Evolutionary conservation across 2,113 vertebrate genomes (phyloP), one percentile per base, ranked within the genome.

Genomic region (Dendropsophus ebraccatus): DNA sequence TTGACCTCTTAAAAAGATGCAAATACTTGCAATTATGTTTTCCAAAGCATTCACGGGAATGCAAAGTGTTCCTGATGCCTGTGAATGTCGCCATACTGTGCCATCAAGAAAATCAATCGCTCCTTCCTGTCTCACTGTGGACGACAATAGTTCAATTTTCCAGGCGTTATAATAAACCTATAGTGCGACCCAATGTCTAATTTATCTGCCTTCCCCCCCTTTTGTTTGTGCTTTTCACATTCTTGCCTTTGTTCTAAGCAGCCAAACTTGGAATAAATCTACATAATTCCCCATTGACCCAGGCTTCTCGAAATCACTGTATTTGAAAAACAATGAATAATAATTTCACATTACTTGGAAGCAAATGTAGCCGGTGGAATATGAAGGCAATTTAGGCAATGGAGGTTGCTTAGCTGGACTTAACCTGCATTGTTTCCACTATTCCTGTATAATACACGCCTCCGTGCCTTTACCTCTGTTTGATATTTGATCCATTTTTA

Each of bases 271-370:
- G 83, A 85, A 85, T 85, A 80, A 86, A 86, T 86, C 84, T 86
- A 60, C 84, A 86, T 86, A 80, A 86, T 86, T 86, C 76, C 75
- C 76, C 62, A 72, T 80, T 86, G 84, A 86, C 84, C 84, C 84
- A 56, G 67, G 76, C 65, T 72, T 86, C 69, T 72, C 76, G 23
- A 86, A 86, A 86, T 86, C 77, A 80, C 49, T 58, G 76, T 86
- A 80, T 80, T 60, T 56, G 84, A 86, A 73, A 86, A 86, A 86
- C 76, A 80, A 80, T 80, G 84, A 80, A 80, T 86, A 80, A 79
- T 86, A 86, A 86, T 72, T 80, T 86, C 75, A 58, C 49, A 86
- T 86, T 81, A 70, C 65, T 45, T 50, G 30, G 37, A 86, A 56
- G 84, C 75, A 70, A 70, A 69, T 69, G 30, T 79, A 54, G 84